Base-by-base conservation (phyloP, 2,797 vertebrate species). In the Cossypha polioptera region DNA sequence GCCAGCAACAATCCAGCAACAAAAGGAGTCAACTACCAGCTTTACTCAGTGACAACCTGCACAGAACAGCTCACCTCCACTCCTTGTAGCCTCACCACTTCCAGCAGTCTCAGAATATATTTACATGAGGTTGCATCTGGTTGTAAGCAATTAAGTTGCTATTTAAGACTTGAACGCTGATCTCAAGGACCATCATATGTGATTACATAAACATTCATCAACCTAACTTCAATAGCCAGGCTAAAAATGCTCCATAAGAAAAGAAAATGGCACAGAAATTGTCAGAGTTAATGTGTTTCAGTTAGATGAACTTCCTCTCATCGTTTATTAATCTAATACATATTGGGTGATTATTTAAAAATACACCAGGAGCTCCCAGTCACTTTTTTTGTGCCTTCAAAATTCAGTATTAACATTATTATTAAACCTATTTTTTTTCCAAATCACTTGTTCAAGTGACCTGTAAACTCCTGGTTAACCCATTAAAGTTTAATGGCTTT, bases 321-420 rank as follows among this genome's bases (percentile, higher is more conserved):
- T 13, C 50, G 3, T 45, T 93, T 59, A 63, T 48, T 35, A 31
- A 50, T 10, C 43, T 45, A 91, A 40, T 10, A 85, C 25, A 26
- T 35, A 61, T 2, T 42, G 48, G 19, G 5, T 25, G 1, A 62
- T 20, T 33, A 59, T 38, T 78, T 21, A 0, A 77, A 81, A 82
- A 69, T 33, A 86, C 29, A 66, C 14, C 50, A 68, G 28, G 21
- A 78, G n/a, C 9, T 77, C 14, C 7, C 5, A 2, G 58, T 22
- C 19, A 28, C 1, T 0, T 1, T 16, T 2, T 8, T 33, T 67
- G 21, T 47, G 22, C 24, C 24, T 47, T 73, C 38, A n/a, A 62
- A 86, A 69, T 54, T 81, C 40, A 63, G 5, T 47, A 71, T 55
- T 40, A 72, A 19, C 25, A 68, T 7, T 36, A 31, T 19, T 53